A percentile compares a stretch with the other conserved stretches of the same genome.
Conservation (phyloP, 2,888 invertebrate species). For the Copidosoma aretas region DNA sequence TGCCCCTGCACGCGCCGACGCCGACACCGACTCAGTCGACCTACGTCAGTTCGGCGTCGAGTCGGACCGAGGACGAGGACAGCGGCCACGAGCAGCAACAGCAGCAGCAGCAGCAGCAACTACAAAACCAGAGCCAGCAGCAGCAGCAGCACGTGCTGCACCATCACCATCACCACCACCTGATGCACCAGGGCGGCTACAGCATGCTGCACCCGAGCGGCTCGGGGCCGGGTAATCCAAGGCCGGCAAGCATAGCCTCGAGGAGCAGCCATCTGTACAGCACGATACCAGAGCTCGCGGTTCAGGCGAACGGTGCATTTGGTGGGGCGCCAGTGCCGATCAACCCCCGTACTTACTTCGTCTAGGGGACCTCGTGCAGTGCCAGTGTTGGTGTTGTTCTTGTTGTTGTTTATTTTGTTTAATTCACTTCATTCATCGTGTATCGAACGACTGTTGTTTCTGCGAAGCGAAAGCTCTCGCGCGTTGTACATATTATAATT, state of each 20-base stretch:
- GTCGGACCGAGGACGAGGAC: conserved; percentile 71
- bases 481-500: too few species aligned
- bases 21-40: conserved; percentile 72
- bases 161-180: conserved; percentile 66
- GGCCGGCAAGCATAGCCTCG: conserved; percentile 58
- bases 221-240: conserved; percentile 42
- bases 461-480: neutral
- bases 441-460: neutral
- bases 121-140: conserved; percentile 67
- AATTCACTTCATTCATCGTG: too few species aligned
- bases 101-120: conserved; percentile 62
- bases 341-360: conserved; percentile 61
- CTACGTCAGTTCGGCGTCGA: conserved; percentile 67
- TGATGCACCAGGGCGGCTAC: conserved; percentile 60
- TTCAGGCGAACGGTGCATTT: conserved; percentile 48
- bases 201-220: conserved; percentile 53
- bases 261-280: conserved; percentile 60
- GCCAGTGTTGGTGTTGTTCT: neutral
- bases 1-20: conserved; percentile 65
- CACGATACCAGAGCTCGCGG: conserved; percentile 60
- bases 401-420: neutral
- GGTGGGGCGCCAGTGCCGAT: conserved; percentile 51
- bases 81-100: conserved; percentile 68
- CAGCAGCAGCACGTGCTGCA: conserved; percentile 69
- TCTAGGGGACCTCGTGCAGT: conserved; percentile 44